A percentile compares a stretch with the other conserved stretches of the same genome.
These are phyloP conservation scores for Plutomurus gul DNA, from an alignment of 1,140 invertebrate species.

Conservation along the genomic window DNA sequence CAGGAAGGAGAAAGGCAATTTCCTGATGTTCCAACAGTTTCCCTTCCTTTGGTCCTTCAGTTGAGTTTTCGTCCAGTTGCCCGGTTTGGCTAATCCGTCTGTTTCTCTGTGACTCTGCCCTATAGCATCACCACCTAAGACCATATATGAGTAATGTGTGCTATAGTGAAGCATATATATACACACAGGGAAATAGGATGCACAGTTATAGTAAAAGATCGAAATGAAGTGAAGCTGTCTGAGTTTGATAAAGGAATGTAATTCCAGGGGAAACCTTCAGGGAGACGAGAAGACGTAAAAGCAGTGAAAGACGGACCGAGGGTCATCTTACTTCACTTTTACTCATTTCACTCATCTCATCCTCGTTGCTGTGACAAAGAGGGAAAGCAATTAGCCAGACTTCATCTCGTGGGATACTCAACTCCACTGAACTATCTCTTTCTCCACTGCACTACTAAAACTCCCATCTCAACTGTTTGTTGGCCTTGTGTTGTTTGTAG, in stretches of 20 bases:
- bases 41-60: not conserved
- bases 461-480: not conserved
- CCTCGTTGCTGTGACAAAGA: slow-evolving; percentile 11
- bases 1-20: slow-evolving; percentile 28
- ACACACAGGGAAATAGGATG: no score
- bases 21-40: slow-evolving; percentile 10
- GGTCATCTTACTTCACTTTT: slow-evolving; percentile 6
- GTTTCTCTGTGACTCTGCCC: no score
- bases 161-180: no score
- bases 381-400: slow-evolving; percentile 22
- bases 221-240: slow-evolving; percentile 1
- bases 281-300: slow-evolving; percentile 10
- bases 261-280: not conserved
- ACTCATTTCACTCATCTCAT: slow-evolving; percentile 1
- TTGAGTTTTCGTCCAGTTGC: no score
- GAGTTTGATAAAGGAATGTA: slow-evolving; percentile 29
- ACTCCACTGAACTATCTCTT: not conserved
- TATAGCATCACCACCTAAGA: no score
- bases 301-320: not conserved
- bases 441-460: not conserved
- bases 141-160: no score
- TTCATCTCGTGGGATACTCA: slow-evolving; percentile 18
- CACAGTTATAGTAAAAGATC: no score
- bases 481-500: not conserved
- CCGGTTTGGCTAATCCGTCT: no score